A percentile compares a stretch with the other conserved stretches of the same genome.
Conservation (phyloP, 64 coral and sea anemone species). For the Montipora cactus region DNA sequence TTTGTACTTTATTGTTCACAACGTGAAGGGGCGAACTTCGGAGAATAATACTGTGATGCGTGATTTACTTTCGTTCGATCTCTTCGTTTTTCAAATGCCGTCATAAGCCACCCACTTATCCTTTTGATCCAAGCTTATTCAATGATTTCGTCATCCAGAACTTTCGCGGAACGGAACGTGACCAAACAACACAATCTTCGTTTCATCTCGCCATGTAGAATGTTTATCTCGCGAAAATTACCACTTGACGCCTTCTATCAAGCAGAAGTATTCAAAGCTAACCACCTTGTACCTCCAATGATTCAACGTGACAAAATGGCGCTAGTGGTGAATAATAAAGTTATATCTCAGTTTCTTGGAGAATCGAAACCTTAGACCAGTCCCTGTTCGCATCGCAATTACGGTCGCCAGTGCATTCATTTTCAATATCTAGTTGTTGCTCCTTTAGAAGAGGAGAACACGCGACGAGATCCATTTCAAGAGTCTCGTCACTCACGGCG, state of each 20-base stretch:
- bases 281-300: slow-evolving; percentile 7
- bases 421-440: neutral
- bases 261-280: slow-evolving; percentile 41
- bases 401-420: neutral
- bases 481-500: neutral
- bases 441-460: neutral
- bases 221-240: slow-evolving; percentile 48
- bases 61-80: neutral
- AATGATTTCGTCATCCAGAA: neutral
- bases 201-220: neutral
- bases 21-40: slow-evolving; percentile 41
- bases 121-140: neutral
- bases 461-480: neutral
- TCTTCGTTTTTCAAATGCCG: slow-evolving; percentile 9
- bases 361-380: slow-evolving; percentile 23
- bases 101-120: neutral
- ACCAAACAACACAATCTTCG: slow-evolving; percentile 16
- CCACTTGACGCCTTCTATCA: slow-evolving; percentile 52
- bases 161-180: slow-evolving; percentile 6
- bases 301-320: neutral
- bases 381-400: neutral
- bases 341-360: slow-evolving; percentile 45
- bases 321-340: neutral
- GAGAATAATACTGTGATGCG: slow-evolving; percentile 32
- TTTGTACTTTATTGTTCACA: slow-evolving; percentile 32